Percentiles rank a stretch among this genome's conserved stretches.
Evolutionary conservation across 2,888 invertebrate species (phyloP).

Genomic region (Ectobius pallidus): DNA sequence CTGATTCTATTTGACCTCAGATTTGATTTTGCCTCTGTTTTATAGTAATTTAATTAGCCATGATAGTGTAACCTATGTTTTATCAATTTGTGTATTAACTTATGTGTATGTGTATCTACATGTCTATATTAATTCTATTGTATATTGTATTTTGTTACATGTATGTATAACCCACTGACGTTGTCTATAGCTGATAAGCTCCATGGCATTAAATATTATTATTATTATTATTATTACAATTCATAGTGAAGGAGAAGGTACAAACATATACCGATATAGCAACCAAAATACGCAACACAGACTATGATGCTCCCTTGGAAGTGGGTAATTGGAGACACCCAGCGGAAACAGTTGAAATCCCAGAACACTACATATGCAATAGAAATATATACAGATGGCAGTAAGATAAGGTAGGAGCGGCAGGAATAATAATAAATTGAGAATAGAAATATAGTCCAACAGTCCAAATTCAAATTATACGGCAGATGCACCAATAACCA

Average conservation of each 20-base stretch:
- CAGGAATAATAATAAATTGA: background rate
- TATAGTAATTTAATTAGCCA: too few species aligned
- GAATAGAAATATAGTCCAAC: background rate
- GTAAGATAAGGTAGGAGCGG: background rate
- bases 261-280: background rate
- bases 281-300: background rate
- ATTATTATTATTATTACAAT: too few species aligned
- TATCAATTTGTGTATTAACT: too few species aligned
- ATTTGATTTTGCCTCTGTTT: too few species aligned
- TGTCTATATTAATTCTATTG: too few species aligned
- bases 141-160: too few species aligned
- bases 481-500: background rate
- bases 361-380: background rate
- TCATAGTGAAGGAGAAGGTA: background rate
- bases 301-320: background rate
- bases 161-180: too few species aligned
- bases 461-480: background rate
- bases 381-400: background rate
- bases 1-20: too few species aligned
- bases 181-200: too few species aligned
- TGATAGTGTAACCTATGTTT: too few species aligned
- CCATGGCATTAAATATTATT: too few species aligned
- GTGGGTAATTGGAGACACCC: background rate
- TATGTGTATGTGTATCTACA: too few species aligned
- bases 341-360: background rate